phyloP scores from a whole-genome alignment of 2,797 vertebrate species.

The Numenius phaeopus region DNA sequence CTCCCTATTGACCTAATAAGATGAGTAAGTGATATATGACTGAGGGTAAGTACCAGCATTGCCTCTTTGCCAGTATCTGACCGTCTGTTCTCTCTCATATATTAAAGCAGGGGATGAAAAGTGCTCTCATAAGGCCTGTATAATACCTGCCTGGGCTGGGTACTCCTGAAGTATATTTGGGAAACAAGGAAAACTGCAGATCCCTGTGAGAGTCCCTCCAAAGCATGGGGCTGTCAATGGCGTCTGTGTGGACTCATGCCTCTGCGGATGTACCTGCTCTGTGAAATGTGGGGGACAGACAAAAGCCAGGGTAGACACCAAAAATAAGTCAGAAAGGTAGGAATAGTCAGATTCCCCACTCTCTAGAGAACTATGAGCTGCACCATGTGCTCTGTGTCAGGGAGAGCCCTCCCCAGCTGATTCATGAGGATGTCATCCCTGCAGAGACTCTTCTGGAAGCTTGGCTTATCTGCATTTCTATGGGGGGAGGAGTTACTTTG shows the following conservation, averaged over 20 bases:
- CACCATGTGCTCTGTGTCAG: accelerated
- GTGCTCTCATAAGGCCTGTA: not conserved
- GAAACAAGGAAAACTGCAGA: not conserved
- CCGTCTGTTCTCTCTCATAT: not conserved
- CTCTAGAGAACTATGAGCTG: not conserved
- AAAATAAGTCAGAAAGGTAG: not conserved
- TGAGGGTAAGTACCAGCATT: not conserved
- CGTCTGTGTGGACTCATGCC: not conserved
- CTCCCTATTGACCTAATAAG: not conserved
- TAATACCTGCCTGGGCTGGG: not conserved
- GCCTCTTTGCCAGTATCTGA: not conserved
- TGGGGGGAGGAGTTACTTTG: not conserved
- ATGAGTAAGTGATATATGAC: not conserved
- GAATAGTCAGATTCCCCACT: not conserved
- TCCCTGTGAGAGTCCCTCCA: not conserved
- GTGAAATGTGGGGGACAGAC: not conserved
- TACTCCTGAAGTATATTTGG: not conserved
- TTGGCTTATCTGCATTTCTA: not conserved
- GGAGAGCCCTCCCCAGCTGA: not conserved
- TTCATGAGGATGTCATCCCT: not conserved
- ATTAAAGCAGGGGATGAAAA: not conserved
- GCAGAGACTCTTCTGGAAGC: not conserved
- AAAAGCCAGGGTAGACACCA: not conserved
- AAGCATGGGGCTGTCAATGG: not conserved
- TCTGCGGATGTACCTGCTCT: not conserved